Base-by-base conservation (phyloP, 2,113 vertebrate genomes). In the Panthera tigris region DNA sequence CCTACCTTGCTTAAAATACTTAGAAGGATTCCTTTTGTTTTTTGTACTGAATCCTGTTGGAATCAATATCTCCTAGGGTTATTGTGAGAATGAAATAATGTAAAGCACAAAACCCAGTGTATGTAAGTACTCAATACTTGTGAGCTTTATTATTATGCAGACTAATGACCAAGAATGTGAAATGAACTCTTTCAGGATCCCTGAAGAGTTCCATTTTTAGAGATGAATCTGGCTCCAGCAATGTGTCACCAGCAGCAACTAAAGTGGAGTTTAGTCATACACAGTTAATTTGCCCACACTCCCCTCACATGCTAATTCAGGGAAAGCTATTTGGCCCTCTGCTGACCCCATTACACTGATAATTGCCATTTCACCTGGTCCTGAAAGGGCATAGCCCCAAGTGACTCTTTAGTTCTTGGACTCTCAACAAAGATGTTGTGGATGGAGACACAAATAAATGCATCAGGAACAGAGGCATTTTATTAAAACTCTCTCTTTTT, bases 401-500 rank as follows among this genome's bases (percentile, higher is more conserved):
- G 79, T 87, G 41, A 83, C 55, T 87, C 50, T 76, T 92, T 69
- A 90, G 11, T 41, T 88, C 57, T 94, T 41, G 25, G 33, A 91
- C 39, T 82, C 31, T 5, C 57, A 61, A 9, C 33, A 55, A 93
- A 48, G 65, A 57, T 55, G 45, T 8, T 65, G 76, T 73, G 6
- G 33, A 31, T 57, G 19, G 55, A 92, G 68, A 65, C 41, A 52
- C 19, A 79, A 74, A 82, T 74, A 79, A 74, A 82, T 74, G 41
- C 66, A 91, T 63, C 36, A 66, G 45, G 21, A 93, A 63, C 14
- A 81, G 79, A 76, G 13, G 7, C 76, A 95, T 76, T 94, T 97
- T 90, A 94, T 74, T 96, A 68, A 97, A 87, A 95, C 21, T 27
- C 1, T 55, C 25, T 89, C 48, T 57, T 95, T 95, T 69, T 19